Percentiles rank a stretch among this genome's conserved stretches.
Conservation (phyloP, 2,888 invertebrate genomes). For the Mimas tiliae region DNA sequence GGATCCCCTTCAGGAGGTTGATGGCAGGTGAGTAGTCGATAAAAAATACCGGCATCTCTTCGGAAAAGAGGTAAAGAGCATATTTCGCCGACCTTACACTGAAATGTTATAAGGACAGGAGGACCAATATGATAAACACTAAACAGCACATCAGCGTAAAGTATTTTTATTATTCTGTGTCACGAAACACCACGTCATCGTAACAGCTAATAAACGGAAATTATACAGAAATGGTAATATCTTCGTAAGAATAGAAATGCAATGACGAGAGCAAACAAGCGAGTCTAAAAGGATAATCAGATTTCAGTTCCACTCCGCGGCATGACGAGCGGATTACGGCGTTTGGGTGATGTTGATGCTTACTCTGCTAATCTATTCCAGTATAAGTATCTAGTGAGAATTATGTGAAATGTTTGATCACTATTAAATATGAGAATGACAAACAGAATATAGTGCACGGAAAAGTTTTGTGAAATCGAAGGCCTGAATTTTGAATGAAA, state of each 20-base stretch:
- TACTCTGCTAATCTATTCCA: slow-evolving; percentile 22
- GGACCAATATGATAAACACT: neutral
- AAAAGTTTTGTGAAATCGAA: too few relatives aligned
- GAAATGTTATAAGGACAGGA: too few relatives aligned
- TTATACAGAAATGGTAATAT: neutral
- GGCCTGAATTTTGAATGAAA: too few relatives aligned
- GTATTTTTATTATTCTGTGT: neutral
- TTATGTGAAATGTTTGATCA: slow-evolving; percentile 1
- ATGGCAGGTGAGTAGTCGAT: too few relatives aligned
- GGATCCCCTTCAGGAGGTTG: too few relatives aligned
- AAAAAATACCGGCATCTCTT: too few relatives aligned
- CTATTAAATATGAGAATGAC: slow-evolving; percentile 16
- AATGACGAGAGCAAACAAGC: slow-evolving; percentile 29
- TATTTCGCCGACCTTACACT: too few relatives aligned
- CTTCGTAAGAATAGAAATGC: slow-evolving; percentile 27
- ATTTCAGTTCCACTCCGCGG: slow-evolving; percentile 37
- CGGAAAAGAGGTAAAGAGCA: too few relatives aligned
- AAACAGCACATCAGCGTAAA: neutral
- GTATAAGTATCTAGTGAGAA: neutral
- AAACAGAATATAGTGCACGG: too few relatives aligned
- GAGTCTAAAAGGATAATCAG: slow-evolving; percentile 35
- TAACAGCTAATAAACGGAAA: neutral
- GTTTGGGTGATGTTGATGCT: slow-evolving; percentile 25
- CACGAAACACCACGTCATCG: neutral
- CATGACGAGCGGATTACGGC: slow-evolving; percentile 32